phyloP scores from a whole-genome alignment of 1,140 invertebrate species.

The Leptoteleia sp. region DNA sequence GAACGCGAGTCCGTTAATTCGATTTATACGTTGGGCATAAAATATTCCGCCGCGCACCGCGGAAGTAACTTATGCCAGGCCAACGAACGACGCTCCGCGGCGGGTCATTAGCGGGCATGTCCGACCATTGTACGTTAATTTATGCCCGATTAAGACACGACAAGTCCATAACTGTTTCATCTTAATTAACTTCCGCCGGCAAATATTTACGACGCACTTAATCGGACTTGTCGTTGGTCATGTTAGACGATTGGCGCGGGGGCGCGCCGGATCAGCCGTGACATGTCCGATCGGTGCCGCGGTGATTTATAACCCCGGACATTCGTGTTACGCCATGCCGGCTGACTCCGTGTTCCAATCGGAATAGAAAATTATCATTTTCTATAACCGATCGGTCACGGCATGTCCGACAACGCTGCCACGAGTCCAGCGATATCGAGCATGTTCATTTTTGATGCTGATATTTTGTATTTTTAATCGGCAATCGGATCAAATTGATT shows the following conservation, averaged over 20 bases:
- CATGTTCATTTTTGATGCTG: conserved; percentile 44
- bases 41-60: conserved; percentile 10
- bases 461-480: conserved; percentile 44
- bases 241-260: conserved; percentile 33
- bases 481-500: conserved; percentile 38
- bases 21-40: conserved; percentile 35
- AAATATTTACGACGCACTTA: conserved; percentile 25
- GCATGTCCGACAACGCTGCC: conserved; percentile 21
- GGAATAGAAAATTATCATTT: too few relatives aligned
- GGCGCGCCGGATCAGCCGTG: conserved; percentile 27
- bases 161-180: conserved; percentile 49
- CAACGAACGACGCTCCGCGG: background rate
- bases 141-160: conserved; percentile 34
- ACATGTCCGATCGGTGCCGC: conserved; percentile 25
- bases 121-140: conserved; percentile 41
- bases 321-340: conserved; percentile 34
- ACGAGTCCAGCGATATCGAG: conserved; percentile 17
- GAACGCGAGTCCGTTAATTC: conserved; percentile 33
- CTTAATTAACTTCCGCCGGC: conserved; percentile 45
- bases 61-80: conserved; percentile 2
- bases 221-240: conserved; percentile 16
- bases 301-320: conserved; percentile 46
- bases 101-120: conserved; percentile 38
- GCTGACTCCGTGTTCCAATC: too few relatives aligned
- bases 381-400: conserved; percentile 38